Conservation (phyloP, 2,888 invertebrate genomes). For the Watsonalla binaria region DNA sequence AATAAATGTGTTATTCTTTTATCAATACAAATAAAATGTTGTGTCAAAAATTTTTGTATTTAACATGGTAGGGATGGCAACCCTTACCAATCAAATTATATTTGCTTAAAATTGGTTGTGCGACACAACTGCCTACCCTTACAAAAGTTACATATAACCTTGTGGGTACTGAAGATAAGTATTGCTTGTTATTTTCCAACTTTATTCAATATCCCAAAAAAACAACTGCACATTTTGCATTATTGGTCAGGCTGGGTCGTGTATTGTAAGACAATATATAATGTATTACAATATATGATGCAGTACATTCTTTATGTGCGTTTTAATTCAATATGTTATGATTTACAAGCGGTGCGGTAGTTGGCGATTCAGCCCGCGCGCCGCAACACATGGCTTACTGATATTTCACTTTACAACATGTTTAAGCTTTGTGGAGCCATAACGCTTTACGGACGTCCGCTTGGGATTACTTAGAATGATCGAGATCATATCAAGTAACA, state of each 20-base stretch:
- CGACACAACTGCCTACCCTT: too few species aligned
- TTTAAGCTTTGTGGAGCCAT: conserved; percentile 20
- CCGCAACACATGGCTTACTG: conserved; percentile 54
- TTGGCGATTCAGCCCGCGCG: conserved; percentile 39
- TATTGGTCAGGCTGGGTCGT: background rate
- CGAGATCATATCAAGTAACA: too few species aligned
- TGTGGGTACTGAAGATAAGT: too few species aligned
- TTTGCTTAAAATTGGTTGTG: background rate
- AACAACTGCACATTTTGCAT: background rate
- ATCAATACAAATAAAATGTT: too few species aligned
- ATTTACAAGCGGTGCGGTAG: conserved; percentile 25
- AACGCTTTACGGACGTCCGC: conserved; percentile 18
- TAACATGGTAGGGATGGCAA: too few species aligned
- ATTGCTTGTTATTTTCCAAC: too few species aligned
- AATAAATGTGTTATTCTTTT: too few species aligned
- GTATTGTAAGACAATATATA: background rate
- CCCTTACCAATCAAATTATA: too few species aligned
- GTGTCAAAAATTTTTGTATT: too few species aligned
- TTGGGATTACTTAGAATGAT: background rate
- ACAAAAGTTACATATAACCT: too few species aligned
- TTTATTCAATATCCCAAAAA: too few species aligned
- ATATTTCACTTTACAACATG: conserved; percentile 48
- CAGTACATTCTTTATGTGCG: conserved; percentile 25
- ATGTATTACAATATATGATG: conserved; percentile 8
- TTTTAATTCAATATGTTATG: conserved; percentile 49